Evolutionary conservation across 1,140 invertebrate species (phyloP).

Genomic region (Meloidogyne exigua): DNA sequence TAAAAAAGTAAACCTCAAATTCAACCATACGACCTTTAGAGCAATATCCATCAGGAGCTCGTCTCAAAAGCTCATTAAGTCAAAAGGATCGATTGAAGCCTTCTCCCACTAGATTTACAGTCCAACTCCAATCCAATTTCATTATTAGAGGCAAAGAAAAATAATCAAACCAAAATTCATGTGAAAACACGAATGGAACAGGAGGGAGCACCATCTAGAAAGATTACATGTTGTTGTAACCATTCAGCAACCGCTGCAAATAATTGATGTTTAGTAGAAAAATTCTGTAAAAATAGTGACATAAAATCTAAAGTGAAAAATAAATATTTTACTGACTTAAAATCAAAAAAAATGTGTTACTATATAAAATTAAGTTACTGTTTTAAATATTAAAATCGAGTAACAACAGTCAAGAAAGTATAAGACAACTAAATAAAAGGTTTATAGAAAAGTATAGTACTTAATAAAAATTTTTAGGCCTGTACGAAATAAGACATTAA

Average conservation of each 20-base stretch:
- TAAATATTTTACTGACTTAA: neutral
- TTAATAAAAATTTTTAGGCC: neutral
- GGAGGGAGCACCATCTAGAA: neutral
- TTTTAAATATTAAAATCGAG: no score
- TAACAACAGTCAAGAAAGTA: no score
- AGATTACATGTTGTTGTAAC: neutral
- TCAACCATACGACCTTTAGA: neutral
- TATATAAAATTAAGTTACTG: no score
- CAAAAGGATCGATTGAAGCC: neutral
- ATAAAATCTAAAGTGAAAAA: neutral
- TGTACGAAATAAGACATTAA: slow-evolving; percentile 3
- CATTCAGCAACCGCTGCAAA: neutral
- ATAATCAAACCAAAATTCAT: slow-evolving; percentile 16
- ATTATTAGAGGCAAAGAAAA: neutral
- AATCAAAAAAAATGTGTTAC: no score
- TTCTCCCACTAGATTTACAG: neutral
- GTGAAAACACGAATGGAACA: slow-evolving; percentile 6
- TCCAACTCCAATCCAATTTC: slow-evolving; percentile 1
- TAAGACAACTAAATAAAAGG: neutral
- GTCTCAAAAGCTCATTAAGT: neutral
- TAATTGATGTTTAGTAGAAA: neutral
- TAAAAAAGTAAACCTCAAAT: slow-evolving; percentile 4
- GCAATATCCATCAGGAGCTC: neutral
- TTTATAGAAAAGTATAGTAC: neutral
- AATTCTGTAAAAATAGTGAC: neutral